Conservation (phyloP, 2,797 vertebrate species). For the Ibycter americanus region DNA sequence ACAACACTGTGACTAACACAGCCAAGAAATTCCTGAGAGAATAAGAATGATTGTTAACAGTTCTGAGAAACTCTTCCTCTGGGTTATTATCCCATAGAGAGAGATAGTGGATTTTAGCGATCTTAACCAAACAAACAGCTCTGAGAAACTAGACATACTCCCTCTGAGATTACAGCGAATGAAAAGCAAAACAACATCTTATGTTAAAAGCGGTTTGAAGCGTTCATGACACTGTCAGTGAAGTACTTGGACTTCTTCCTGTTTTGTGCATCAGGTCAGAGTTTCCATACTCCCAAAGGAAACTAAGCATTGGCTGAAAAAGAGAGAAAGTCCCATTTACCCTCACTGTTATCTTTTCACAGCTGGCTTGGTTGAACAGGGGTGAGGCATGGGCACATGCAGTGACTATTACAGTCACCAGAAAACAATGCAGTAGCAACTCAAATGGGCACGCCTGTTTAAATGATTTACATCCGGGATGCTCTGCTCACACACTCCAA, state of each 20-base stretch:
- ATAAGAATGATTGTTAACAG: constrained; percentile 34
- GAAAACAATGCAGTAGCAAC: not conserved
- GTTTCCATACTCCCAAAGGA: constrained; percentile 46
- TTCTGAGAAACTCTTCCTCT: constrained; percentile 67
- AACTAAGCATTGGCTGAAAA: not conserved
- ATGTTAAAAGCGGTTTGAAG: not conserved
- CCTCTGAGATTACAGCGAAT: constrained; percentile 36
- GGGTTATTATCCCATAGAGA: constrained; percentile 51
- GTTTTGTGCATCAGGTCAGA: constrained; percentile 19
- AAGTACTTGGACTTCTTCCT: constrained; percentile 13
- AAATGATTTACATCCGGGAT: not conserved
- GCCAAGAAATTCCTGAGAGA: constrained; percentile 62
- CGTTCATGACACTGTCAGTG: not conserved
- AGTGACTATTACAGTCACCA: not conserved
- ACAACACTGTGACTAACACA: not conserved
- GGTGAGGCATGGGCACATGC: not conserved
- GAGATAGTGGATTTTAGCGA: not conserved
- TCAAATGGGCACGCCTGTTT: not conserved
- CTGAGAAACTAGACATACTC: constrained; percentile 54
- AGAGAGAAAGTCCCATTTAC: not conserved
- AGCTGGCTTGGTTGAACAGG: not conserved
- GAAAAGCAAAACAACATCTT: not conserved
- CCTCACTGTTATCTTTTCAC: not conserved
- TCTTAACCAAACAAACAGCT: constrained; percentile 60
- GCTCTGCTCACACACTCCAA: not conserved